Evolutionary conservation across 2,888 invertebrate genomes (phyloP).

Genomic region (Reticulitermes lucifugus): DNA sequence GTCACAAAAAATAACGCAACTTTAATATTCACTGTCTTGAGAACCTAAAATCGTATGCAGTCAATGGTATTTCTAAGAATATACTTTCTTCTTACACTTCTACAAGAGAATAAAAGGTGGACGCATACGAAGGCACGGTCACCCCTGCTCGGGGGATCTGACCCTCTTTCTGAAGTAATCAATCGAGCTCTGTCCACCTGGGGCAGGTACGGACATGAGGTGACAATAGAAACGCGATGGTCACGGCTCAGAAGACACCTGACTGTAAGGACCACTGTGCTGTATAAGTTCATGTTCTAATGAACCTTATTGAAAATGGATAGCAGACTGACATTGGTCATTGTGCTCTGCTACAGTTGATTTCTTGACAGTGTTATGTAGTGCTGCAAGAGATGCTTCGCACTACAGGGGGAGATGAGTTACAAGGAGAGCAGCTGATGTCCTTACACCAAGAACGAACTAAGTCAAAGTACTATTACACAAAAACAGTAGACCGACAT

Average conservation of each 20-base stretch:
- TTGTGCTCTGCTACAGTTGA: too few species aligned
- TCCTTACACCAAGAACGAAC: too few species aligned
- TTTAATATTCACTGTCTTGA: too few species aligned
- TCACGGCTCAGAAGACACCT: constrained; percentile 16
- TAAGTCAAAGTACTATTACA: too few species aligned
- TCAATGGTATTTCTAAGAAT: too few species aligned
- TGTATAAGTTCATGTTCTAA: background rate
- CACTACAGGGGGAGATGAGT: background rate
- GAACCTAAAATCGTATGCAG: too few species aligned
- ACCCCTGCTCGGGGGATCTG: constrained; percentile 6
- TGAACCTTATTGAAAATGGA: constrained; percentile 4
- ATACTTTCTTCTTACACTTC: too few species aligned
- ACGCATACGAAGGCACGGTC: background rate
- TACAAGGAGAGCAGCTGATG: background rate
- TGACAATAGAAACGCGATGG: constrained; percentile 4
- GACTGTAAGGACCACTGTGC: background rate
- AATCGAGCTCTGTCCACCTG: constrained; percentile 22
- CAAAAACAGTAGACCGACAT: too few species aligned
- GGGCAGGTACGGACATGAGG: background rate
- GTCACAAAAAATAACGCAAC: too few species aligned
- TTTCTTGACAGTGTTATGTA: background rate
- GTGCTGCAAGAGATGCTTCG: background rate
- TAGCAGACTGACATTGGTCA: background rate
- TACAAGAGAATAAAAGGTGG: too few species aligned
- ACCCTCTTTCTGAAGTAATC: constrained; percentile 20